phyloP scores from a whole-genome alignment of 2,797 vertebrate genomes.

The Spinibarbus caldwelli region DNA sequence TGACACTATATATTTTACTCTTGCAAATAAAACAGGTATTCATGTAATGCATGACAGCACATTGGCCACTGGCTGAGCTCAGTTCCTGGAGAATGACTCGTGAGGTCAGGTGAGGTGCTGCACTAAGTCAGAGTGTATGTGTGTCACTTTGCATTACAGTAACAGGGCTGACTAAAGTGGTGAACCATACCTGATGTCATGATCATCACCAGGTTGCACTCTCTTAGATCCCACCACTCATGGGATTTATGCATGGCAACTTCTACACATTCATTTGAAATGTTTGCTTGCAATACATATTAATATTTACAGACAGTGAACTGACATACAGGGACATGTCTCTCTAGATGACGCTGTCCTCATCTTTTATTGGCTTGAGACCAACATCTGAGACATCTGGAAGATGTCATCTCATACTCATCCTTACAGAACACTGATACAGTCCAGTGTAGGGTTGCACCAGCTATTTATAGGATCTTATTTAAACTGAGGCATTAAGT shows the following conservation, averaged over 20 bases:
- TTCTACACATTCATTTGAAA: neutral
- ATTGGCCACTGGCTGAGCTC: neutral
- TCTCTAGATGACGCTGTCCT: neutral
- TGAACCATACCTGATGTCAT: constrained; percentile 3
- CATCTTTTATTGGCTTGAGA: neutral
- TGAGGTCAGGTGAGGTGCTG: constrained; percentile 18
- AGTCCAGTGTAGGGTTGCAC: neutral
- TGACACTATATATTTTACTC: too few relatives aligned
- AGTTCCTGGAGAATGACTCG: neutral
- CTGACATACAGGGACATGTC: neutral
- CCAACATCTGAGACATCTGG: constrained; percentile 22
- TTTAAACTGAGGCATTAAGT: neutral
- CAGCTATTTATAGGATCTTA: neutral
- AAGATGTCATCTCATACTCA: constrained; percentile 14
- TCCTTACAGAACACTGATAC: neutral
- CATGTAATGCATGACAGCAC: neutral
- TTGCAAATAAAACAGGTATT: neutral
- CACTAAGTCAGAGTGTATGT: constrained; percentile 2
- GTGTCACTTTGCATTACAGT: constrained; percentile 29
- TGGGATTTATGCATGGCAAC: neutral
- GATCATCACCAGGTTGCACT: neutral
- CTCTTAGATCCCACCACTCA: neutral
- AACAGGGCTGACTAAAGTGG: neutral
- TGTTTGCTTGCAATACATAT: neutral
- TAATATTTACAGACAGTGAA: too few relatives aligned